Evolutionary conservation across 1,140 invertebrate genomes (phyloP).

Genomic region (Sycophila sp.): DNA sequence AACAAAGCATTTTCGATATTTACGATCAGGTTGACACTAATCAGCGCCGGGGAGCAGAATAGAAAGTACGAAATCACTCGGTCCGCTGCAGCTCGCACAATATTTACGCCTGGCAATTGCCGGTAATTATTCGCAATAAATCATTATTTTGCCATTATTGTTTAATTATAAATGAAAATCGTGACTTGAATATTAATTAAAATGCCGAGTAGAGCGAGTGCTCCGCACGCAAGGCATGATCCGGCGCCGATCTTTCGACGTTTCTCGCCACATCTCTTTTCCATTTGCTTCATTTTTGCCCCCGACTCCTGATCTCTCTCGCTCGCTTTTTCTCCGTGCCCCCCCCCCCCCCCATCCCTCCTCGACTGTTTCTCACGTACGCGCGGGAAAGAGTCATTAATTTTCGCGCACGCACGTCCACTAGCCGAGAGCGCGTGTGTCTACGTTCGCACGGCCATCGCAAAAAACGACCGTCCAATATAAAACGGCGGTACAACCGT

Average conservation of each 20-base stretch:
- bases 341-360: not conserved
- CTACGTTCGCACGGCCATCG: not conserved
- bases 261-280: not conserved
- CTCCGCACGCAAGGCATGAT: constrained; percentile 19
- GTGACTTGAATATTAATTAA: constrained; percentile 61
- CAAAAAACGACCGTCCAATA: not conserved
- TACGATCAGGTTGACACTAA: too few relatives aligned
- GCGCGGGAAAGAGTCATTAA: constrained; percentile 47
- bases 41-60: too few relatives aligned
- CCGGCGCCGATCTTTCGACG: not conserved
- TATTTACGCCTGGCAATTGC: too few relatives aligned
- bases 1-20: too few relatives aligned
- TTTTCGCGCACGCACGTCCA: constrained; percentile 35
- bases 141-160: constrained; percentile 61
- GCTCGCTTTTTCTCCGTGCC: not conserved
- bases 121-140: constrained; percentile 62
- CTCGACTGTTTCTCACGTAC: constrained; percentile 35
- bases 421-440: constrained; percentile 10
- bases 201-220: constrained; percentile 31
- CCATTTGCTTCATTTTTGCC: constrained; percentile 7
- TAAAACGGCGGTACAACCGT: not conserved
- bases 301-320: too few relatives aligned
- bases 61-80: too few relatives aligned
- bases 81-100: too few relatives aligned
- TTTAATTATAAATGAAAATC: constrained; percentile 63